phyloP scores from a whole-genome alignment of 2,113 vertebrate species.

The Heterochromis multidens region DNA sequence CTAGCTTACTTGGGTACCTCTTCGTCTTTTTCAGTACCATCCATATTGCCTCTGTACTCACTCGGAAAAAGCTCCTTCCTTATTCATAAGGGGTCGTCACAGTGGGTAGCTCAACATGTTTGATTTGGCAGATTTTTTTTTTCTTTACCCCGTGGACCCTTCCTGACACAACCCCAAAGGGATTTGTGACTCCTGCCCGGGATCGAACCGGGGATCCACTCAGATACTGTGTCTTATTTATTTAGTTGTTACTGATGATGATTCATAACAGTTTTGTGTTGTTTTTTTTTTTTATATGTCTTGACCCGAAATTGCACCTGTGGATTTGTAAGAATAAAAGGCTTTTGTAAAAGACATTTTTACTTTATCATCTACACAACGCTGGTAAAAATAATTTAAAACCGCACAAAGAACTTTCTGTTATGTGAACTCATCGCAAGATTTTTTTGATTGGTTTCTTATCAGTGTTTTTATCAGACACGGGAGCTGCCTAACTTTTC shows the following conservation, averaged over 20 bases:
- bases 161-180: rapidly evolving
- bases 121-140: background rate
- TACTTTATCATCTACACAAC: background rate
- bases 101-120: background rate
- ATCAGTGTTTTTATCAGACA: too few species aligned
- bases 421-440: too few species aligned
- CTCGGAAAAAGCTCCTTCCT: background rate
- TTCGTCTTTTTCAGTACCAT: rapidly evolving
- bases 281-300: background rate
- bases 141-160: background rate
- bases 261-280: background rate
- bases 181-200: background rate
- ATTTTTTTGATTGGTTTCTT: rapidly evolving
- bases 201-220: background rate
- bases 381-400: background rate
- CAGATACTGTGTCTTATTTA: background rate
- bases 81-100: background rate
- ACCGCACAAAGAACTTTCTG: background rate
- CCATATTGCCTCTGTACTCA: background rate
- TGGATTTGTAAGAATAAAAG: background rate
- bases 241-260: background rate
- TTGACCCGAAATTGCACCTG: too few species aligned
- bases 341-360: background rate
- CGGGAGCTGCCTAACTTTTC: too few species aligned
- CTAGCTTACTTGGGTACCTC: too few species aligned